Conservation (phyloP, 2,797 vertebrate genomes). For the Chaunax sp. region DNA sequence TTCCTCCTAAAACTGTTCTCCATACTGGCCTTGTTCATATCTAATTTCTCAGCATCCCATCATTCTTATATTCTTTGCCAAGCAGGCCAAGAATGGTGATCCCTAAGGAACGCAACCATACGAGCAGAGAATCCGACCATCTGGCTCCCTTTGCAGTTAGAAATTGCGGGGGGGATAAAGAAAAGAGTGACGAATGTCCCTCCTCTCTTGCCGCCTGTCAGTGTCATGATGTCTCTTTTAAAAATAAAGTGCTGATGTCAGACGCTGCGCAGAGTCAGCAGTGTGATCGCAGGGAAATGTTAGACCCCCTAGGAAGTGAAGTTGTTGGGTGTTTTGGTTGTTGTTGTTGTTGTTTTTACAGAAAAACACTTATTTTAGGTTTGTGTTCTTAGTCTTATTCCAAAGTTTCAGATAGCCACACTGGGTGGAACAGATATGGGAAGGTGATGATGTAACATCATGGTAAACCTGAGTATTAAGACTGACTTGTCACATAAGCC, state of each 20-base stretch:
- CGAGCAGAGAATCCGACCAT: conserved; percentile 74
- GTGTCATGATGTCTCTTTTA: conserved; percentile 72
- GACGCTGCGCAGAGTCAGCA: conserved; percentile 20
- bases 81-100: conserved; percentile 47
- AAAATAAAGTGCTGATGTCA: conserved; percentile 64
- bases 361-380: conserved; percentile 16
- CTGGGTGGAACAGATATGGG: conserved; percentile 40
- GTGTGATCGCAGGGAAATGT: conserved; percentile 21
- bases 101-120: conserved; percentile 70
- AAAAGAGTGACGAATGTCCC: conserved; percentile 61
- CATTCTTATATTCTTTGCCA: conserved; percentile 6
- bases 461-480: conserved; percentile 33
- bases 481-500: conserved; percentile 48
- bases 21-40: conserved; percentile 22
- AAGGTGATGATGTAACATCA: conserved; percentile 42
- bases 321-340: background rate
- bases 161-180: conserved; percentile 47
- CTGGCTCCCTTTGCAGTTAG: conserved; percentile 65
- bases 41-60: conserved; percentile 20
- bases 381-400: conserved; percentile 32
- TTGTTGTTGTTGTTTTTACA: too few species aligned
- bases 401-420: conserved; percentile 36
- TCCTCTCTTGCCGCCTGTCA: conserved; percentile 62
- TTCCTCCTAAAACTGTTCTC: background rate
- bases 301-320: conserved; percentile 25